These are phyloP conservation scores for Danio aesculapii DNA, from an alignment of 2,797 vertebrate genomes.

Conservation along the genomic window DNA sequence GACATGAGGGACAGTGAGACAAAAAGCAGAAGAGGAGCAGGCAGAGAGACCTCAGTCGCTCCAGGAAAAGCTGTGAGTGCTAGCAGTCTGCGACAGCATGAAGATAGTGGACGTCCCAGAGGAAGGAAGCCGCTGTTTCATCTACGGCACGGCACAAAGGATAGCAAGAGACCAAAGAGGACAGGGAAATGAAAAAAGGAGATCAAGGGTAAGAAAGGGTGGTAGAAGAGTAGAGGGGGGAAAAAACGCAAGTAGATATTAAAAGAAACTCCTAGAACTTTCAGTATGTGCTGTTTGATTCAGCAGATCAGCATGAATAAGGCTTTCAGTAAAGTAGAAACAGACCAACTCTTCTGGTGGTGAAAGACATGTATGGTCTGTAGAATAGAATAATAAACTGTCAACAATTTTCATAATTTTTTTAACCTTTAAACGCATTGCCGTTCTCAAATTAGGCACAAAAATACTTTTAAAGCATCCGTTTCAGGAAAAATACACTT, in stretches of 20 bases:
- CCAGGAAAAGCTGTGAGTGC: constrained; percentile 99
- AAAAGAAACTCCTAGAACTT: background rate
- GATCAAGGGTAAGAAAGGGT: constrained; percentile 70
- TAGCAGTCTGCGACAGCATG: constrained; percentile 99
- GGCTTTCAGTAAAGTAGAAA: background rate
- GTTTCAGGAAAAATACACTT: background rate
- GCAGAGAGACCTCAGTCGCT: constrained; percentile 97
- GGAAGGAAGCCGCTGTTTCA: constrained; percentile 96
- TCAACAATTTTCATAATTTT: background rate
- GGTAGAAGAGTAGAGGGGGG: constrained; percentile 68
- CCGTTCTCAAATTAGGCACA: background rate
- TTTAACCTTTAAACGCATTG: background rate
- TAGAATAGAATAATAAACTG: background rate
- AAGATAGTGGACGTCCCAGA: constrained; percentile 99
- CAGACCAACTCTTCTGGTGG: no score
- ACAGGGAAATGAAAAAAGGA: constrained; percentile 64
- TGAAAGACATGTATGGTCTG: background rate
- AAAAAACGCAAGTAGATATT: background rate
- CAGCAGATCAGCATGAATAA: background rate
- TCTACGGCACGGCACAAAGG: constrained; percentile 84
- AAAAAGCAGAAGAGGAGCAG: constrained; percentile 31
- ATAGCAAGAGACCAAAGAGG: constrained; percentile 72
- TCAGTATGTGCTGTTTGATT: constrained; percentile 12
- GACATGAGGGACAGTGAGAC: constrained; percentile 6
- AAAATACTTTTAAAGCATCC: background rate